A percentile compares a stretch with the other conserved stretches of the same genome.
Conservation (phyloP, 2,797 vertebrate species). For the Labeo calbasu region DNA sequence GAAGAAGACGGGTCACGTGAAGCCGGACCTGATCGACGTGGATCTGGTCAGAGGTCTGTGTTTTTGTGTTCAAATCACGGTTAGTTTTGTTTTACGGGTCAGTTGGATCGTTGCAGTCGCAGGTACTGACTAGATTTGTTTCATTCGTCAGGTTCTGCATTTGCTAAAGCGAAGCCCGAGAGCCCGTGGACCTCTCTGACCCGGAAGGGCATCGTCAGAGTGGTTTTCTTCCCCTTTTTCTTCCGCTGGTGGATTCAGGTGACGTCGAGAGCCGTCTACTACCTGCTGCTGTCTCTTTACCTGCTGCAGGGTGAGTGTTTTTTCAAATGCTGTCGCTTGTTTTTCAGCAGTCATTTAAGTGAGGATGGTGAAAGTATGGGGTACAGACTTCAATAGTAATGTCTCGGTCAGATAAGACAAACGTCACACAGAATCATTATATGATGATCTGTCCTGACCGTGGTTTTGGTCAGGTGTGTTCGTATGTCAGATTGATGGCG, state of each 20-base stretch:
- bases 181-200: conserved; percentile 99
- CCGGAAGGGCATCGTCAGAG: conserved; percentile 95
- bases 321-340: neutral
- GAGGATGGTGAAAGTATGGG: too few species aligned
- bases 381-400: neutral
- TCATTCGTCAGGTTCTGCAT: conserved; percentile 87
- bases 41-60: conserved; percentile 95
- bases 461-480: neutral
- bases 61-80: neutral
- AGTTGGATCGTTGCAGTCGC: too few species aligned
- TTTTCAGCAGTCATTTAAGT: neutral
- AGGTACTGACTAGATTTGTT: neutral
- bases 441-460: neutral
- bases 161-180: conserved; percentile 98
- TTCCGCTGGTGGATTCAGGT: conserved; percentile 99
- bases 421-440: neutral
- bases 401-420: neutral
- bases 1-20: conserved; percentile 98
- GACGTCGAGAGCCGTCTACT: conserved; percentile 93
- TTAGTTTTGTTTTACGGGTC: too few species aligned
- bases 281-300: conserved; percentile 92
- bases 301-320: conserved; percentile 88
- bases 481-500: too few species aligned
- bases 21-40: conserved; percentile 98
- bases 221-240: conserved; percentile 98